Evolutionary conservation across 2,888 invertebrate genomes (phyloP), one percentile per base, ranked within the genome.

Genomic region (Ormyrus nitidulus): DNA sequence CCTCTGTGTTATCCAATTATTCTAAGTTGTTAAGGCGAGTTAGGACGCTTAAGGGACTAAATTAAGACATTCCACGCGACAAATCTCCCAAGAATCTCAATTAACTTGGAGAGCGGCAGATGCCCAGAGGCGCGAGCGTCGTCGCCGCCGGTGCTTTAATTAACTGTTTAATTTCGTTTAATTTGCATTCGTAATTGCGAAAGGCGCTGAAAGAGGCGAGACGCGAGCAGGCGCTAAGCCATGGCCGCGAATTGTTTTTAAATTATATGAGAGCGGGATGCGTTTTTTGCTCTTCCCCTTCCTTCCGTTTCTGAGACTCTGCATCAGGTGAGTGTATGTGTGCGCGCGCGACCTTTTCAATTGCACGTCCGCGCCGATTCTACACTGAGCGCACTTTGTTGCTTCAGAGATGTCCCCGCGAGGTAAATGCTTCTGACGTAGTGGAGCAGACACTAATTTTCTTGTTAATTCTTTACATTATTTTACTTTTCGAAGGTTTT

Each of bases 41-140:
- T 89, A 89, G 89, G 89, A 89, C 88, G 89, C 87, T 90, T 89
- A 89, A 90, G 89, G 88, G 88, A 90, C 89, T 90, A 90, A 90
- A 90, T 90, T 90, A 90, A 90, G 90, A 90, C 90, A 90, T 90
- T 90, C 90, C 90, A 87, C 86, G 87, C 90, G 89, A 89, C 90
- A 90, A 90, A 90, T 90, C 90, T 90, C 86, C 89, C 90, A 90
- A 90, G 90, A 90, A 90, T 90, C 90, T 90, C 90, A 90, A 90
- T 90, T 90, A 90, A 90, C 90, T 90, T 84, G 72, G 56, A 69
- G 58, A 69, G 78, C 77, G 71, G 44, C 61, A 34, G 65, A 68
- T 34, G 56, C 8, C 34, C 13, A 19, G 58, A 44, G 6, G 34
- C 2, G 56, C 11, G 61, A 51, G 48, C 13, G 13, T 44, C 56